These are phyloP conservation scores for Rotaria macrura DNA, from an alignment of 2,888 invertebrate species.

Conservation along the genomic window DNA sequence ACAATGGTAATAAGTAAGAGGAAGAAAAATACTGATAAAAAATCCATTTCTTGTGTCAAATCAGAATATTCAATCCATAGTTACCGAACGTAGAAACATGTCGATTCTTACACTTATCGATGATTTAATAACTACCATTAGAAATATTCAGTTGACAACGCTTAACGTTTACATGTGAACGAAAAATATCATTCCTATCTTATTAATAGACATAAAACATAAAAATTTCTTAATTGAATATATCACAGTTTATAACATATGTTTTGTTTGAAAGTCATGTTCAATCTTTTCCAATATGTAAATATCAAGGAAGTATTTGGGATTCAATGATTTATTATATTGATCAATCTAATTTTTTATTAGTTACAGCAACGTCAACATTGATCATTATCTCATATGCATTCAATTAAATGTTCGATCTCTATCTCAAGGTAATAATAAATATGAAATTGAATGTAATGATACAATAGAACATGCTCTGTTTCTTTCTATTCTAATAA, in stretches of 20 bases:
- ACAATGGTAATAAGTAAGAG: too few relatives aligned
- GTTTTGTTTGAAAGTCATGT: background rate
- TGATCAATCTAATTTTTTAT: background rate
- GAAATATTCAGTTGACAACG: too few relatives aligned
- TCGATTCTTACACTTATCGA: too few relatives aligned
- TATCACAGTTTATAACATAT: background rate
- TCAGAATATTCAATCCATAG: too few relatives aligned
- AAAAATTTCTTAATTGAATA: background rate
- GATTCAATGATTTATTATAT: background rate
- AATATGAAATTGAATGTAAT: background rate
- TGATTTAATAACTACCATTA: too few relatives aligned
- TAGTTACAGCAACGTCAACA: background rate
- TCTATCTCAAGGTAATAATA: background rate
- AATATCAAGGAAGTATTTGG: background rate
- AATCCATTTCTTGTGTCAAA: too few relatives aligned
- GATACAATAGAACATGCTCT: background rate
- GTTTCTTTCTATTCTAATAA: background rate
- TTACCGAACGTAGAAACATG: too few relatives aligned
- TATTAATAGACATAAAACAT: background rate
- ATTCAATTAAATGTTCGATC: background rate
- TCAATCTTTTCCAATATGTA: background rate
- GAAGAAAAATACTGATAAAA: too few relatives aligned
- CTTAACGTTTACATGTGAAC: too few relatives aligned
- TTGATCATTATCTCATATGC: background rate
- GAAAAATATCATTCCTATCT: background rate